Evolutionary conservation across 2,888 invertebrate genomes (phyloP), one percentile per base, ranked within the genome.

Genomic region (Netelia melanura): DNA sequence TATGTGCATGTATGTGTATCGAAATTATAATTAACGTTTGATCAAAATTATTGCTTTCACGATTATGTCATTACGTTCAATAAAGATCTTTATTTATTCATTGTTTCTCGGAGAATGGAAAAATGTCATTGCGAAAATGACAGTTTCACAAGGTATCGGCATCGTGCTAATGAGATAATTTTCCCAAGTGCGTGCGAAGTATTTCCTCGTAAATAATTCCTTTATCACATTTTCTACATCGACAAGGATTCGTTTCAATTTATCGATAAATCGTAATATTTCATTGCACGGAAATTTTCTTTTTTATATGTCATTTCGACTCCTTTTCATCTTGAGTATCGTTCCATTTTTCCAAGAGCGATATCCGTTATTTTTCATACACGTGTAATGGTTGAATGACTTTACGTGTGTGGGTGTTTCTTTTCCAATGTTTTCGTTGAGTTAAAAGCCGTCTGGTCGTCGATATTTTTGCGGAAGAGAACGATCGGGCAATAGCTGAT

Each of bases 21-120:
- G 54, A 81, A 84, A 77, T 84, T 80, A 64, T 67, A 81, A 72
- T 71, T 81, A 71, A 61, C 75, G 75, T 80, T 76, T 83, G 80
- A 79, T 83, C 75, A 65, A 79, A 76, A 70, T 71, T 64, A 70
- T 79, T 71, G 5, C 48, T 64, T 52, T 65, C 58, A 38, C 21
- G 75, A 65, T 76, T 23, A 71, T 56, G 43, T 71, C 58, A 83
- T 75, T 80, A 52, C 30, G 52, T 43, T 77, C 58, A 25, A 21
- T 56, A 38, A 38, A 38, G 38, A 38, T 38, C 0, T 6, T 1
- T 38, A 38, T 2, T 38, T 38, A 38, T 38, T 6, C 3, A 38
- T 38, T 0, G 38, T 38, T 38, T 48, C 48, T 14, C 2, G 1
- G 48, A 48, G 3, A 14, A 48, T 14, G 2, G 11, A 17, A 56